A percentile compares a stretch with the other conserved stretches of the same genome.
phyloP scores from a whole-genome alignment of 2,113 vertebrate species.

The Pygoscelis antarcticus region DNA sequence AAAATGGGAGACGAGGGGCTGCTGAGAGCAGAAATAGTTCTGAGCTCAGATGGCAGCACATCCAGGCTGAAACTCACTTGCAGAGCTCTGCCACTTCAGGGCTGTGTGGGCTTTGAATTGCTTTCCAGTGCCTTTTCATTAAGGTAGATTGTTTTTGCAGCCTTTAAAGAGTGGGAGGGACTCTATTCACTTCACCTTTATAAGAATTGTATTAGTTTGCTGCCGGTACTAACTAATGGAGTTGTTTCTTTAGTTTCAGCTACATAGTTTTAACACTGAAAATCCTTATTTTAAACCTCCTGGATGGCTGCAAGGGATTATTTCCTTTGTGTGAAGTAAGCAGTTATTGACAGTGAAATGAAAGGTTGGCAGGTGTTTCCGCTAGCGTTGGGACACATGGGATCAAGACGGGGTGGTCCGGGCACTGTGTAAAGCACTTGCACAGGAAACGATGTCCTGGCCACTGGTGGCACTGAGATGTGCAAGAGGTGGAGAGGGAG shows the following conservation, averaged over 20 bases:
- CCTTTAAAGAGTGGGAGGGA: not conserved
- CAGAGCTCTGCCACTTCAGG: not conserved
- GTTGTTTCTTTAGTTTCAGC: not conserved
- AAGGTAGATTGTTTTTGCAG: not conserved
- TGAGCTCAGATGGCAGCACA: not conserved
- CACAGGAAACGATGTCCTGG: rapidly evolving
- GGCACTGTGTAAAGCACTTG: rapidly evolving
- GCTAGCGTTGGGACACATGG: not conserved
- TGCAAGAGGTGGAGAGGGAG: not conserved
- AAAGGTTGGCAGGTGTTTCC: not conserved
- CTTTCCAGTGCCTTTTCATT: not conserved
- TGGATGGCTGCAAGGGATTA: not conserved
- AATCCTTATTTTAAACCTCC: not conserved
- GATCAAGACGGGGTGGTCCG: not conserved
- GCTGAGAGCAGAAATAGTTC: not conserved
- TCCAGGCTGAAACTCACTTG: not conserved
- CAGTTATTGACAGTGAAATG: not conserved
- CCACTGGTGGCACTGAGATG: not conserved
- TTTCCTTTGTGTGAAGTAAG: not conserved
- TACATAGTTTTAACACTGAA: rapidly evolving
- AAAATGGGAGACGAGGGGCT: rapidly evolving
- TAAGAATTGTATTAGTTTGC: not conserved
- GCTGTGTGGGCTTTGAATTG: not conserved
- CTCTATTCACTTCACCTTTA: not conserved
- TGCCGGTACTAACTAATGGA: not conserved